phyloP scores from a whole-genome alignment of 2,888 invertebrate genomes.

The Blastobasis lacticolella region DNA sequence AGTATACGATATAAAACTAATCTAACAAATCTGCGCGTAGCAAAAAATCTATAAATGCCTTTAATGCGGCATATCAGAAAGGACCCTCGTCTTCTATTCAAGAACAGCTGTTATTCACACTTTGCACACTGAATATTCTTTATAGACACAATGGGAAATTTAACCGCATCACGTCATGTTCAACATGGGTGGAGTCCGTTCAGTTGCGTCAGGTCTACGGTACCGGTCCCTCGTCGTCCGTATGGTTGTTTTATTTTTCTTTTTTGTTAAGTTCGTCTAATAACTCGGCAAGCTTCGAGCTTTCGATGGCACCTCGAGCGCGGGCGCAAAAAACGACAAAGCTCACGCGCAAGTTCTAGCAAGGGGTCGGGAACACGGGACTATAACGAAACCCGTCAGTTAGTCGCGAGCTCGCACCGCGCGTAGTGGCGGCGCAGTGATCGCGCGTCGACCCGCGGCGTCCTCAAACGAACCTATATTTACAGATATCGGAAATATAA shows the following conservation, averaged over 20 bases:
- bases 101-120: constrained; percentile 57
- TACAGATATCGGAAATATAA: not conserved
- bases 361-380: constrained; percentile 58
- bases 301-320: constrained; percentile 69
- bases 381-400: constrained; percentile 32
- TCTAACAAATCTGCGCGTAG: constrained; percentile 30
- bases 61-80: constrained; percentile 38
- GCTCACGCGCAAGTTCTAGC: constrained; percentile 38
- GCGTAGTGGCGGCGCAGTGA: constrained; percentile 20
- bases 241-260: constrained; percentile 57
- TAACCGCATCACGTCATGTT: constrained; percentile 55
- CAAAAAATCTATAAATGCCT: constrained; percentile 28
- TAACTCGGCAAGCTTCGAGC: constrained; percentile 71
- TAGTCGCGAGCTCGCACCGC: constrained; percentile 35
- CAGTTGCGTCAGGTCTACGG: constrained; percentile 56
- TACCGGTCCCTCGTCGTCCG: constrained; percentile 55
- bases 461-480: not conserved
- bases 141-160: constrained; percentile 47
- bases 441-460: constrained; percentile 10
- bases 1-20: constrained; percentile 14
- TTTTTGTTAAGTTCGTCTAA: constrained; percentile 61
- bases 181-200: constrained; percentile 47
- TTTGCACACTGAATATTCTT: constrained; percentile 51
- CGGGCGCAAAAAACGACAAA: constrained; percentile 73
- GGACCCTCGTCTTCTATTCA: constrained; percentile 34